Conservation (phyloP, 1,140 invertebrate genomes). For the Thaumetopoea pityocampa region DNA sequence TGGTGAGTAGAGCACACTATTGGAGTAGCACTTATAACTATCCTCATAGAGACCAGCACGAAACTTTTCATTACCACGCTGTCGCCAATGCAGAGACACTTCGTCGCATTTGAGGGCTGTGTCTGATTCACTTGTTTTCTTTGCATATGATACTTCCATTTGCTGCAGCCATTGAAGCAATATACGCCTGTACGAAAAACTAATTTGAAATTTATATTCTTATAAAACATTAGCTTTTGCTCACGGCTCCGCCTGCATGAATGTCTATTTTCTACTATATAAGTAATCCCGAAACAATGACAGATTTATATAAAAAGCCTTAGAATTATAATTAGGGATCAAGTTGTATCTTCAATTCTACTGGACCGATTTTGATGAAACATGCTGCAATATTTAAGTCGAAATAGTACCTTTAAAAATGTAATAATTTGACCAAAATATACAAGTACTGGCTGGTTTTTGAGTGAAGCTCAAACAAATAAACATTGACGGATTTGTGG, state of each 20-base stretch:
- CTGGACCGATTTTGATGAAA: too few relatives aligned
- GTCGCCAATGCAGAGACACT: conserved; percentile 48
- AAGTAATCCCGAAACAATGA: too few relatives aligned
- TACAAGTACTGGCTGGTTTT: too few relatives aligned
- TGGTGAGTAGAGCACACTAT: conserved; percentile 51
- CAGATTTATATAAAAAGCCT: too few relatives aligned
- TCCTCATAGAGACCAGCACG: conserved; percentile 38
- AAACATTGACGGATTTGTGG: too few relatives aligned
- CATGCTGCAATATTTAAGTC: too few relatives aligned
- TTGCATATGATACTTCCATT: conserved; percentile 46
- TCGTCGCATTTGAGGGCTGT: conserved; percentile 54
- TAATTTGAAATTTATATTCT: neutral
- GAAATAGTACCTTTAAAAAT: too few relatives aligned
- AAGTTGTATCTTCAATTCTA: too few relatives aligned
- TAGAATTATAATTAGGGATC: too few relatives aligned
- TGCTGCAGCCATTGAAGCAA: conserved; percentile 51
- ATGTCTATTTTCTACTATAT: too few relatives aligned
- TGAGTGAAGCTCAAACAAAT: too few relatives aligned
- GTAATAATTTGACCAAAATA: too few relatives aligned
- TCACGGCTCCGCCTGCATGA: neutral
- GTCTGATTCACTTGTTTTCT: conserved; percentile 40
- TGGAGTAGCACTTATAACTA: conserved; percentile 52
- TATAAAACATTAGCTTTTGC: neutral
- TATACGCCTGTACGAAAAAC: conserved; percentile 38
- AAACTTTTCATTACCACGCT: conserved; percentile 57